Base-by-base conservation (phyloP, 2,888 invertebrate species). In the Mesoligia furuncula region DNA sequence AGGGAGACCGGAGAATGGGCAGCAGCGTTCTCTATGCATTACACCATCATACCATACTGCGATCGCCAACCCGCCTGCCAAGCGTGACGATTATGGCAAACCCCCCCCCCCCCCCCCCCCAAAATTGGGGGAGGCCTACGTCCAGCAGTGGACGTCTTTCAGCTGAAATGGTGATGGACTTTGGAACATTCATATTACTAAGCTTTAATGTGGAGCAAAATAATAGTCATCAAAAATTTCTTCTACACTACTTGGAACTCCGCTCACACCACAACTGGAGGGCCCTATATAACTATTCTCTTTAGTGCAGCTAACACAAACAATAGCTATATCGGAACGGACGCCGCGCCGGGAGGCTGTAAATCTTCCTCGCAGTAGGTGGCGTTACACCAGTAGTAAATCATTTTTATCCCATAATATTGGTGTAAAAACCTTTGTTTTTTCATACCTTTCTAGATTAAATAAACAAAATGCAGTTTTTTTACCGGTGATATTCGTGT, bases 351-450 rank as follows among this genome's bases (percentile, higher is more conserved):
- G n/a, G 72, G 62, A 65, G 69, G 72, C 48, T 66, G 69, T 85
- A 85, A 79, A 85, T 85, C 76, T 64, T 72, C 24, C 45, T 48
- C 54, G 66, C 77, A 62, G 59, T 76, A 69, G 80, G 72, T 73
- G 70, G 61, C 61, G 71, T 72, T 72, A 77, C 57, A 73, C 64
- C 68, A 77, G 13, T 31, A 59, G 59, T 85, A 85, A 80, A 85
- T 85, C 84, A 85, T 82, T 80, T 84, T 83, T 67, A 82, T 85
- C 73, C 72, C 27, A 72, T 67, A 66, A 73, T 77, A 85, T 73
- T 62, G 42, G 64, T 51, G 65, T 77, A 59, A 79, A 31, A 77
- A 71, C 54, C 69, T 61, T 54, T 68, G 27, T 51, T 45, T 57
- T 73, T 78, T 61, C 15, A 39, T 13, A 69, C 54, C 73, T 74